Evolutionary conservation across 2,888 invertebrate genomes (phyloP), one percentile per base, ranked within the genome.

Genomic region (Ametastegia equiseti): DNA sequence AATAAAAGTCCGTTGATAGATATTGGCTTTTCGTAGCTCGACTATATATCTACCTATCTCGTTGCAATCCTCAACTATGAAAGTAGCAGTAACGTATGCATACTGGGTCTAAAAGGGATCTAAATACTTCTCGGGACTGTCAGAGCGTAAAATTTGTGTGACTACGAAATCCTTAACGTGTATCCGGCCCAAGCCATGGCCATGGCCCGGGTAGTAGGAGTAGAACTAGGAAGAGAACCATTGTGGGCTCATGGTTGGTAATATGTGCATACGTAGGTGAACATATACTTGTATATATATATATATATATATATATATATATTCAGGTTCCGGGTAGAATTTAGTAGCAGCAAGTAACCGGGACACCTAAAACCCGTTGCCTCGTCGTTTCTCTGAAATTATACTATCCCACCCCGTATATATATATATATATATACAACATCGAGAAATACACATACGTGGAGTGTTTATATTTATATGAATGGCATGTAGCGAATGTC

Each of bases 131-230:
- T 84, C 81, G 82, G 82, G 83, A 84, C 84, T 86, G 85, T 83
- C 85, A 84, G 81, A 79, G 81, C 80, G 85, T 84, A 85, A 86
- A 88, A 88, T 88, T 88, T 87, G 87, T 85, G 84, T 85, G 84
- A 84, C 83, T 63, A 36, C 33, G 23, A 75, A 75, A 75, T 75
- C 75, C 75, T 36, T 19, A 75, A 54, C 54, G 75, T 27, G 54
- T 75, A 71, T 75, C 54, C 54, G 54, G 2, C 54, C 54, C n/a
- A n/a, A n/a, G n/a, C n/a, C n/a, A n/a, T n/a, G n/a, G n/a, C n/a
- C n/a, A n/a, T n/a, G n/a, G n/a, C n/a, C n/a, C 39, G 6, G 67
- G n/a, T 3, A 3, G 39, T 2, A 67, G 11, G 2, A 63, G 27
- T 9, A 30, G 6, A 15, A 13, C 54, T n/a, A n/a, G 47, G 45